Evolutionary conservation across 2,797 vertebrate genomes (phyloP).

Genomic region (Garrulus glandarius): DNA sequence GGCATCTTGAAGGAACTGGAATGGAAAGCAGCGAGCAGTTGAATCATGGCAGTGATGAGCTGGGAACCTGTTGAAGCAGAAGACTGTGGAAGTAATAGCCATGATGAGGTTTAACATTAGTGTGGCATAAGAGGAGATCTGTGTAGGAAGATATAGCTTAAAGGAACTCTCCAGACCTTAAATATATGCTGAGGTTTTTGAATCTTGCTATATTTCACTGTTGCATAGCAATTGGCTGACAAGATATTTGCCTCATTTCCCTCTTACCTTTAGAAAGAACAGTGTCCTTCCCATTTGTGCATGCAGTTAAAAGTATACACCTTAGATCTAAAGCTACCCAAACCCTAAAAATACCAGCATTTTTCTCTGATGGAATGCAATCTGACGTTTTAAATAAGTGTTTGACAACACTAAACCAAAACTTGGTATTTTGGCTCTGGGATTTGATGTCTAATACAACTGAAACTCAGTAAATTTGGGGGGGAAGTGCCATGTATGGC

Average conservation of each 20-base stretch:
- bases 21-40: neutral
- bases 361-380: neutral
- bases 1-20: neutral
- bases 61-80: neutral
- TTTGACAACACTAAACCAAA: neutral
- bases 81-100: neutral
- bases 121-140: neutral
- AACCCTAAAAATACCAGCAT: neutral
- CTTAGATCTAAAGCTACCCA: neutral
- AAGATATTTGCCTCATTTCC: neutral
- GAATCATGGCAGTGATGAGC: neutral
- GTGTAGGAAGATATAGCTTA: neutral
- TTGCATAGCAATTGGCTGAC: neutral
- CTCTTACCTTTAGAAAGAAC: neutral
- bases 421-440: neutral
- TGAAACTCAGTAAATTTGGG: neutral
- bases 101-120: neutral
- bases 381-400: neutral
- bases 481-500: neutral
- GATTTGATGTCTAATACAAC: neutral
- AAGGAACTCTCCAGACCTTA: neutral
- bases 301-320: neutral
- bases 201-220: neutral
- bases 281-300: neutral
- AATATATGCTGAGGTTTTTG: neutral